phyloP scores from a whole-genome alignment of 2,797 vertebrate species.

The Acipenser ruthenus region DNA sequence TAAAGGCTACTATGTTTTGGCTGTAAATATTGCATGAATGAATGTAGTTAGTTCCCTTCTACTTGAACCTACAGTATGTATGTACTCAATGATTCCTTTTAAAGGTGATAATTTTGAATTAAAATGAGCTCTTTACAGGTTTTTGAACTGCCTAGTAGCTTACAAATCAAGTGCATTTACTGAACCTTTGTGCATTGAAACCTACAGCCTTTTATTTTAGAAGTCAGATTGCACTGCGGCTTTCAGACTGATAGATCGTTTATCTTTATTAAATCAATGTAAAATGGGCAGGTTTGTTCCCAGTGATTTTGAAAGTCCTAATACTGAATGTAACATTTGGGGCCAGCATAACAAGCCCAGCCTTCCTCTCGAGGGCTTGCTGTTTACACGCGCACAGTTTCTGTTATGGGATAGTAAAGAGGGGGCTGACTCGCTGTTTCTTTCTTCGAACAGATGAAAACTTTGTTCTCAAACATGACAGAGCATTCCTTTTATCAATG shows the following conservation, averaged over 20 bases:
- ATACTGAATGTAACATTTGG: not conserved
- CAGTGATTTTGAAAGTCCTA: too few species aligned
- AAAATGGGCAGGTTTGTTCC: too few species aligned
- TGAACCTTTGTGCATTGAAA: too few species aligned
- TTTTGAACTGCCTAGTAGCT: too few species aligned
- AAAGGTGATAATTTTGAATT: too few species aligned
- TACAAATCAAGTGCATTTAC: too few species aligned
- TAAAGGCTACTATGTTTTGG: not conserved
- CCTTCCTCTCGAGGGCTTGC: slow-evolving; percentile 19
- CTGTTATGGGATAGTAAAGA: not conserved
- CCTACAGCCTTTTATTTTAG: too few species aligned
- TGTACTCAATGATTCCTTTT: too few species aligned
- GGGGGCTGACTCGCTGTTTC: slow-evolving; percentile 26
- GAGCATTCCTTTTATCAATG: slow-evolving; percentile 97
- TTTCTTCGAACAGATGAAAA: slow-evolving; percentile 90
- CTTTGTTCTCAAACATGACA: slow-evolving; percentile 98
- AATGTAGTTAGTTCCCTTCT: not conserved
- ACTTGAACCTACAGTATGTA: not conserved
- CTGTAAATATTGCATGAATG: slow-evolving; percentile 10
- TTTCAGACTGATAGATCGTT: too few species aligned
- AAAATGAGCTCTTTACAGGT: too few species aligned
- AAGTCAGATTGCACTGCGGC: too few species aligned
- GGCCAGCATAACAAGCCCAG: not conserved
- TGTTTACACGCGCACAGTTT: slow-evolving; percentile 24
- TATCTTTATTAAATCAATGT: too few species aligned